Evolutionary conservation across 37 sponge, comb jelly and placozoan genomes (phyloP).

Genomic region (Amphimedon queenslandica): DNA sequence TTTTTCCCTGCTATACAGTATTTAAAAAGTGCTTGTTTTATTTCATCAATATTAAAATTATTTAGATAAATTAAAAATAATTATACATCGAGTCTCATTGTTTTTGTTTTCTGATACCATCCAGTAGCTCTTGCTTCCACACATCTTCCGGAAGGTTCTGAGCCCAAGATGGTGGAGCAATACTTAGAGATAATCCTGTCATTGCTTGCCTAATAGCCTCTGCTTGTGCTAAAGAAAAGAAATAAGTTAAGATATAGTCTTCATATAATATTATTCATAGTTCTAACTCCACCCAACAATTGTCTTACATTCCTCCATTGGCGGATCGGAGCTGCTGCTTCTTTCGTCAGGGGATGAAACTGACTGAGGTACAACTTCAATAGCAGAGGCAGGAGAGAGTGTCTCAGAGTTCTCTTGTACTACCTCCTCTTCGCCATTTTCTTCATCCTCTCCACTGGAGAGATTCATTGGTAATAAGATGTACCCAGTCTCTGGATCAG

Average conservation of each 20-base stretch:
- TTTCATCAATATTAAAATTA: no score
- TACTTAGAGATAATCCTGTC: slow-evolving; percentile 66
- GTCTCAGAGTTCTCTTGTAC: no score
- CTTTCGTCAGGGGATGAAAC: no score
- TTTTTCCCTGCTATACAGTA: no score
- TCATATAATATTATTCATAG: no score
- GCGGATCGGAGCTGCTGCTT: no score
- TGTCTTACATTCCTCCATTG: neutral
- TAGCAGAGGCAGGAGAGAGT: no score
- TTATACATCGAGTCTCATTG: slow-evolving; percentile 5
- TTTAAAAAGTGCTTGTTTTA: no score
- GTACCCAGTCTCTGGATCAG: no score
- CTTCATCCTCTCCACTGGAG: neutral
- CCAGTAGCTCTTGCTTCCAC: slow-evolving; percentile 76
- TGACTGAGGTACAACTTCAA: neutral
- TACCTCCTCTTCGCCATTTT: neutral
- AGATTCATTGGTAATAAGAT: neutral
- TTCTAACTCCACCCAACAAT: no score
- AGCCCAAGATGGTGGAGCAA: slow-evolving; percentile 75
- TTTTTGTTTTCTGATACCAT: slow-evolving; percentile 23
- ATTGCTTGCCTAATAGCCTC: slow-evolving; percentile 62
- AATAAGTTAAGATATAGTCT: neutral
- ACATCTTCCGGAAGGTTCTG: slow-evolving; percentile 76
- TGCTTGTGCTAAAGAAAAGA: slow-evolving; percentile 35
- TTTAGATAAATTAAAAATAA: no score